A percentile compares a stretch with the other conserved stretches of the same genome.
Conservation (phyloP, 2,888 invertebrate genomes). For the Toxonevra muliebris region DNA sequence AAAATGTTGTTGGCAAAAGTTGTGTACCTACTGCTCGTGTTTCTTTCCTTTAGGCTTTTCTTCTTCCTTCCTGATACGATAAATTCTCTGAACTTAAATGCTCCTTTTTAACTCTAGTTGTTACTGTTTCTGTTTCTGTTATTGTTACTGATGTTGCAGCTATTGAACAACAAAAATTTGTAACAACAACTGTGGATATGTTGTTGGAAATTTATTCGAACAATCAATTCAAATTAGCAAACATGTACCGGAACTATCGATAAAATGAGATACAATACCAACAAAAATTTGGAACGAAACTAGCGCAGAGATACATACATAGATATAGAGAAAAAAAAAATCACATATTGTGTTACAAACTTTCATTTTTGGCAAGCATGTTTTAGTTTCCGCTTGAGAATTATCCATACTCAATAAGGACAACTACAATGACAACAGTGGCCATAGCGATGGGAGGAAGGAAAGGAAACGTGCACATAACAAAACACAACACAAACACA, state of each 20-base stretch:
- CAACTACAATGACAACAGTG: constrained; percentile 4
- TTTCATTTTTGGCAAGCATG: too few relatives aligned
- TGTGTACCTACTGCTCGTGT: not conserved
- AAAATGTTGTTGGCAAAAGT: too few relatives aligned
- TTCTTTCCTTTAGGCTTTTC: not conserved
- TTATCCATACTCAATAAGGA: not conserved
- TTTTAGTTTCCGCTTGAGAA: too few relatives aligned
- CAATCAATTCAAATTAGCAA: constrained; percentile 28
- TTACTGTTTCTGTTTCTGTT: too few relatives aligned
- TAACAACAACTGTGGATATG: not conserved
- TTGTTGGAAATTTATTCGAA: constrained; percentile 8
- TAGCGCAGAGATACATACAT: too few relatives aligned
- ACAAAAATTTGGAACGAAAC: too few relatives aligned
- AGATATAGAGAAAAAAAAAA: constrained; percentile 4
- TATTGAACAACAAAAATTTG: not conserved
- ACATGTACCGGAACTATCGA: constrained; percentile 1
- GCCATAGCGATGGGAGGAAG: too few relatives aligned
- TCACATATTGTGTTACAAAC: not conserved
- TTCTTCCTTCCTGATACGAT: not conserved
- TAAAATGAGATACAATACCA: not conserved
- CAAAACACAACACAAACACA: too few relatives aligned
- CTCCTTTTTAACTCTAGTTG: not conserved
- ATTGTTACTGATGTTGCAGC: not conserved
- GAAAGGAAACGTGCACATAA: too few relatives aligned
- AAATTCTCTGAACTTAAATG: constrained; percentile 6